Percentiles rank a stretch among this genome's conserved stretches.
Conservation (phyloP, 2,888 invertebrate genomes). For the Siphlonurus alternatus region DNA sequence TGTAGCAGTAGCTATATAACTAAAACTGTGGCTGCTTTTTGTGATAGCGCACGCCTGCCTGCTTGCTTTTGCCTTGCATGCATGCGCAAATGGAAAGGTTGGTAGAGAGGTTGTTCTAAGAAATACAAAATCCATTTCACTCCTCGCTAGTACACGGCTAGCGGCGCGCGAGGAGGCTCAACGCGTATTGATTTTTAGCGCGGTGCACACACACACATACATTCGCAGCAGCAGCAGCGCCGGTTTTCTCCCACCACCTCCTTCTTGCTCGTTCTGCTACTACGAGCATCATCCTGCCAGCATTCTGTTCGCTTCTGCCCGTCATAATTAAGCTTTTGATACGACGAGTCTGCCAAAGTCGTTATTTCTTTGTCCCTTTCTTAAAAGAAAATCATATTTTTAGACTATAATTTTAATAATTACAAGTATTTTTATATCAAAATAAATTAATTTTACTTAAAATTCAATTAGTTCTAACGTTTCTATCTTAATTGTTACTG, state of each 20-base stretch:
- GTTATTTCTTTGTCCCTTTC: too few relatives aligned
- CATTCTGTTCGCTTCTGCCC: not conserved
- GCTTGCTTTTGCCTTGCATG: not conserved
- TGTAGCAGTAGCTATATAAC: too few relatives aligned
- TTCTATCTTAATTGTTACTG: too few relatives aligned
- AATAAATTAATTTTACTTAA: too few relatives aligned
- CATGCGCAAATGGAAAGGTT: not conserved
- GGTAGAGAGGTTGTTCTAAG: not conserved
- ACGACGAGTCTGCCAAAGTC: too few relatives aligned
- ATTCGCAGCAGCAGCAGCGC: not conserved
- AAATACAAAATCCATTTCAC: conserved; percentile 4
- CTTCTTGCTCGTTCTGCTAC: not conserved
- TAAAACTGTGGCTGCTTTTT: too few relatives aligned
- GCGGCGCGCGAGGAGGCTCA: not conserved
- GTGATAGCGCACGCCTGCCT: not conserved
- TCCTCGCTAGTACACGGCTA: not conserved
- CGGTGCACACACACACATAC: not conserved
- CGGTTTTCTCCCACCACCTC: not conserved
- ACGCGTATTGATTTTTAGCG: not conserved
- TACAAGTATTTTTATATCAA: too few relatives aligned
- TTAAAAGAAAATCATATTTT: too few relatives aligned
- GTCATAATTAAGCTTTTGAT: not conserved
- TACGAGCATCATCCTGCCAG: not conserved
- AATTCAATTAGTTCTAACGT: too few relatives aligned
- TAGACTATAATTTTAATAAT: too few relatives aligned